Base-by-base conservation (phyloP, 2,888 invertebrate genomes). In the Trilocha varians region DNA sequence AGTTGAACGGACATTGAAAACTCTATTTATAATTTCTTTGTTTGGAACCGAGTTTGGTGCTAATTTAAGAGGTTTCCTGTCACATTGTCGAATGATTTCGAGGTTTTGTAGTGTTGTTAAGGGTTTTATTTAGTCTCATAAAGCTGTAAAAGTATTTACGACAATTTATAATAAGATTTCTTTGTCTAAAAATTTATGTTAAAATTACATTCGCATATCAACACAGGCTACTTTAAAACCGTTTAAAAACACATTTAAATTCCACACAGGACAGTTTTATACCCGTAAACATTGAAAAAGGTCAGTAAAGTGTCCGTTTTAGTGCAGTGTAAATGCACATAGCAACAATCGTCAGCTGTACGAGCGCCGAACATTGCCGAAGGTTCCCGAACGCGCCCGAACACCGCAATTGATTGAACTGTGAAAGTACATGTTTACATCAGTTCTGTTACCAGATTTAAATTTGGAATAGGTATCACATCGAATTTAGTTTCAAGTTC, bases 271-370 rank as follows among this genome's bases (percentile, higher is more conserved):
- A n/a, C n/a, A n/a, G n/a, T n/a, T n/a, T n/a, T n/a, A n/a, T n/a
- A n/a, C n/a, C n/a, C n/a, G n/a, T n/a, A n/a, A 3, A 2, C 15
- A 9, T 40, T 41, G 36, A 13, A 2, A 1, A 13, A 1, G 3
- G 17, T 1, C 8, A 15, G n/a, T 11, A 11, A 39, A 43, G 59
- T 55, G 83, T 75, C 83, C 74, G 60, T 45, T 59, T 52, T 2
- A 41, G 62, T 58, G 65, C 43, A 33, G 42, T 55, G 66, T 18
- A 48, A 55, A 52, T 67, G 79, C 80, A 78, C 82, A 73, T 84
- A 82, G 83, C 84, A 84, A 84, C 83, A 84, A 78, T 59, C 65
- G 70, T 79, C 83, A 82, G 82, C 82, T 82, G 75, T 63, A n/a
- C n/a, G n/a, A n/a, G n/a, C n/a, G 71, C 57, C 66, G 69, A 55